These are phyloP conservation scores for Acleris holmiana DNA, from an alignment of 2,888 invertebrate genomes.

Conservation along the genomic window DNA sequence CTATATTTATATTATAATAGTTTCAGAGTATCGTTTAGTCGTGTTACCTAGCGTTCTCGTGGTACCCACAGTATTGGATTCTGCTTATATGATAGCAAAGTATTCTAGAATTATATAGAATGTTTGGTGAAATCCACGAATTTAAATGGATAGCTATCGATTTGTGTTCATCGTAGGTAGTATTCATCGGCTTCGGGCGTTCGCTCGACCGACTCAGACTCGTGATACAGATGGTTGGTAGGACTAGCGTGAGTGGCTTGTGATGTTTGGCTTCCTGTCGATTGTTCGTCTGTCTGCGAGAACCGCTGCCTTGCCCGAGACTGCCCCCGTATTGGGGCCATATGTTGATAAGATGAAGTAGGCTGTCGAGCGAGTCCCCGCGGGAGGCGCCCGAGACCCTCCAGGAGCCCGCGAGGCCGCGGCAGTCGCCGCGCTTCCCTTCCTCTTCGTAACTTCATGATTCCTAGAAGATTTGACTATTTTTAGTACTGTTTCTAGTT, in stretches of 20 bases:
- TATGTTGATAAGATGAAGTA: constrained; percentile 45
- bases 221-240: constrained; percentile 16
- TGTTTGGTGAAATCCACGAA: constrained; percentile 21
- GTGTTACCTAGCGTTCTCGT: constrained; percentile 4
- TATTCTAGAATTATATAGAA: constrained; percentile 2
- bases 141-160: constrained; percentile 10
- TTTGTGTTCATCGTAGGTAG: constrained; percentile 34
- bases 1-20: constrained; percentile 1
- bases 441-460: constrained; percentile 55
- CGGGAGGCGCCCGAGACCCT: too few species aligned
- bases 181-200: constrained; percentile 12
- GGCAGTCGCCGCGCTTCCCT: background rate
- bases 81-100: background rate
- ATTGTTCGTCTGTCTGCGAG: constrained; percentile 41
- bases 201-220: background rate
- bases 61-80: constrained; percentile 8
- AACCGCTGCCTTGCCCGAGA: constrained; percentile 62
- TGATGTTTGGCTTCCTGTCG: constrained; percentile 62
- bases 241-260: constrained; percentile 43
- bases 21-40: constrained; percentile 7
- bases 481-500: constrained; percentile 80
- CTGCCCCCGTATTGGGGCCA: constrained; percentile 41
- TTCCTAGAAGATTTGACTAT: constrained; percentile 79
- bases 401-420: background rate
- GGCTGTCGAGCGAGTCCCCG: constrained; percentile 9